Conservation (phyloP, 2,113 vertebrate genomes). For the Elephas maximus region DNA sequence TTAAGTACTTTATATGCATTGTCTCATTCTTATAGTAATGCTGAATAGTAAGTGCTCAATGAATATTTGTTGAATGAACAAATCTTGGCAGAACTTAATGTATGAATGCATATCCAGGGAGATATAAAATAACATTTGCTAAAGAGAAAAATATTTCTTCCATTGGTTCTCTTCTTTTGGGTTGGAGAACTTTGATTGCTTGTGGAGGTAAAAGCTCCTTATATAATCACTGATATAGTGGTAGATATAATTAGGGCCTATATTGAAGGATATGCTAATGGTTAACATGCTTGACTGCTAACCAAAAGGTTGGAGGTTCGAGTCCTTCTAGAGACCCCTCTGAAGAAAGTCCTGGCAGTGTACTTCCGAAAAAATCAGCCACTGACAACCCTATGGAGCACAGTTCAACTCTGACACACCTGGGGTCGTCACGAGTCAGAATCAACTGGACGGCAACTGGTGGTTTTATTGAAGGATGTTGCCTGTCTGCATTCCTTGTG, state of each 20-base stretch:
- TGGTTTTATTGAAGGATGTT: background rate
- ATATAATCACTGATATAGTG: background rate
- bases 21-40: background rate
- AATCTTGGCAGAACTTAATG: background rate
- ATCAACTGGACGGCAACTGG: background rate
- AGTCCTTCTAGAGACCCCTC: background rate
- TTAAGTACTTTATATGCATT: background rate
- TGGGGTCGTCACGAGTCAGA: background rate
- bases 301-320: background rate
- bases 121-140: constrained; percentile 19
- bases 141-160: background rate
- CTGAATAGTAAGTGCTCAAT: background rate
- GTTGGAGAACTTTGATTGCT: background rate
- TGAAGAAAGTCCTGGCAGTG: background rate
- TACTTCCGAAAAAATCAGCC: background rate
- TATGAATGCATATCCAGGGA: background rate
- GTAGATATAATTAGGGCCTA: background rate
- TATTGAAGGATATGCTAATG: background rate
- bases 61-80: background rate
- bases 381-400: background rate
- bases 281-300: background rate
- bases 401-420: background rate
- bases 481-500: background rate
- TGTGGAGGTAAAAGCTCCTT: background rate
- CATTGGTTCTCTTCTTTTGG: background rate